Conservation (phyloP, 2,797 vertebrate species). For the Cyclura pinguis region DNA sequence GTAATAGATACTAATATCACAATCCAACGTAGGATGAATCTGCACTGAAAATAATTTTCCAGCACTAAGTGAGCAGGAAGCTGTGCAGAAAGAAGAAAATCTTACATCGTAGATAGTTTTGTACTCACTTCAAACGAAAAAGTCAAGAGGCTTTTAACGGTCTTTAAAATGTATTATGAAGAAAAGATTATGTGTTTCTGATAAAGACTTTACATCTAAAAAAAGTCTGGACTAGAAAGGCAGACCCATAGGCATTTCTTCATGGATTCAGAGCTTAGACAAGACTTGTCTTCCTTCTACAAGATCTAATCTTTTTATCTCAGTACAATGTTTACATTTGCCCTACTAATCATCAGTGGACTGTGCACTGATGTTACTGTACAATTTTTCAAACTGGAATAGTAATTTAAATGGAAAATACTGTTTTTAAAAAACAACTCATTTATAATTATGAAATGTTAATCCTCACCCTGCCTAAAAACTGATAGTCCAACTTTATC, state of each 20-base stretch:
- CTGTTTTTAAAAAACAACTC: slow-evolving; percentile 47
- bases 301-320: slow-evolving; percentile 61
- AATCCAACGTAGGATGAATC: not conserved
- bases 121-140: slow-evolving; percentile 47
- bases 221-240: slow-evolving; percentile 67
- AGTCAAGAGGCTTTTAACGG: slow-evolving; percentile 44
- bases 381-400: slow-evolving; percentile 37
- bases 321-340: slow-evolving; percentile 68
- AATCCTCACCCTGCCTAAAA: slow-evolving; percentile 52
- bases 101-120: not conserved
- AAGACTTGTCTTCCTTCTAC: slow-evolving; percentile 62
- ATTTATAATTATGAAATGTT: slow-evolving; percentile 27
- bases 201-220: slow-evolving; percentile 71
- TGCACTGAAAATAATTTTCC: not conserved
- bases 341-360: slow-evolving; percentile 45
- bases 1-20: not conserved
- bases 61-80: not conserved
- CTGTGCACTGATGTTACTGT: slow-evolving; percentile 28
- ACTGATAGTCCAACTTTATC: slow-evolving; percentile 59
- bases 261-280: slow-evolving; percentile 72
- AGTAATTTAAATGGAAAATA: slow-evolving; percentile 25
- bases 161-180: slow-evolving; percentile 67
- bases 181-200: slow-evolving; percentile 57
- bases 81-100: not conserved
- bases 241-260: slow-evolving; percentile 77